Percentiles rank a stretch among this genome's conserved stretches.
Evolutionary conservation across 2,888 invertebrate species (phyloP).

Genomic region (Drosophila lutescens): DNA sequence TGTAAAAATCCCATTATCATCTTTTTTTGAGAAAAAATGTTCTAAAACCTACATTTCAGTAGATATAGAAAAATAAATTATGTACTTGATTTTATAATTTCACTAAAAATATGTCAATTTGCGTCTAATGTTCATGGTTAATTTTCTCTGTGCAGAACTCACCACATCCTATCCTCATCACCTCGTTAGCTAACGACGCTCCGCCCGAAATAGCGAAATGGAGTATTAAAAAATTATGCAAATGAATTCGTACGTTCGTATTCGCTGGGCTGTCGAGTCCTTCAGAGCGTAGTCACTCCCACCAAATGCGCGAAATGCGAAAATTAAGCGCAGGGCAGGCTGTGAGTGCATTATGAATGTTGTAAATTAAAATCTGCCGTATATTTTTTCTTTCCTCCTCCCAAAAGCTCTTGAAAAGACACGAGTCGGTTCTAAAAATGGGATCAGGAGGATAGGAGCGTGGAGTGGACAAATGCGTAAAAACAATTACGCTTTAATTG

Average conservation of each 20-base stretch:
- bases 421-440: constrained; percentile 36
- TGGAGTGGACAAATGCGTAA: constrained; percentile 73
- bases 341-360: constrained; percentile 72
- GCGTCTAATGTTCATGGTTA: too few relatives aligned
- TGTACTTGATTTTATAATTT: too few relatives aligned
- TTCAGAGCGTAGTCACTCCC: constrained; percentile 66
- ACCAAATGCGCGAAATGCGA: constrained; percentile 67
- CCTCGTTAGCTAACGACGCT: constrained; percentile 58
- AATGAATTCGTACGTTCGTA: constrained; percentile 81
- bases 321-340: constrained; percentile 68
- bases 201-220: constrained; percentile 74
- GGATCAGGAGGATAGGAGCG: background rate
- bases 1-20: too few relatives aligned
- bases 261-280: constrained; percentile 58
- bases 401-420: constrained; percentile 57
- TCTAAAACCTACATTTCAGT: too few relatives aligned
- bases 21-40: too few relatives aligned
- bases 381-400: constrained; percentile 23
- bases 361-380: constrained; percentile 72
- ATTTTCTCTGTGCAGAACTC: background rate
- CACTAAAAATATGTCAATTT: too few relatives aligned
- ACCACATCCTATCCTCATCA: constrained; percentile 22
- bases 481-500: constrained; percentile 84
- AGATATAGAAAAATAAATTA: too few relatives aligned
- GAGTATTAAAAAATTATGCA: constrained; percentile 84